Evolutionary conservation across 2,888 invertebrate genomes (phyloP).

Genomic region (Fragum sueziense): DNA sequence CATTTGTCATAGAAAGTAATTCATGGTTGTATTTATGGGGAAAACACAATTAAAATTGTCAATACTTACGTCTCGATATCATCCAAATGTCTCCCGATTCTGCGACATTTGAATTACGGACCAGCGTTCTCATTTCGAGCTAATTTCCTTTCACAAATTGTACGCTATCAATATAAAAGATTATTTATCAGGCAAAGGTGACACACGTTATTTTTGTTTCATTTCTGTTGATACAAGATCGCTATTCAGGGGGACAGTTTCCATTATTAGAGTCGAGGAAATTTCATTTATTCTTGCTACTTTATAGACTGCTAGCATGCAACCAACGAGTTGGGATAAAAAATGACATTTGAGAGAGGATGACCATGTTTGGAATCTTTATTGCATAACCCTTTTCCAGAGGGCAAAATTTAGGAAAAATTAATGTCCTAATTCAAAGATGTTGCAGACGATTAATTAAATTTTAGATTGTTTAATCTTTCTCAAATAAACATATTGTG

Average conservation of each 20-base stretch:
- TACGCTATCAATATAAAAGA: constrained; percentile 47
- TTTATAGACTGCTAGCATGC: constrained; percentile 36
- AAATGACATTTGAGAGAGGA: background rate
- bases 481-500: too few species aligned
- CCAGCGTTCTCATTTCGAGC: constrained; percentile 38
- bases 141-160: constrained; percentile 62
- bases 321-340: constrained; percentile 6
- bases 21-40: constrained; percentile 51
- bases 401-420: too few species aligned
- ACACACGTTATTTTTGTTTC: constrained; percentile 60
- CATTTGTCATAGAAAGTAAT: constrained; percentile 57
- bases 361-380: background rate
- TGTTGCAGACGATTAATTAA: too few species aligned
- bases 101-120: constrained; percentile 59
- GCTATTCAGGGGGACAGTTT: constrained; percentile 44
- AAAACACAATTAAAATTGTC: constrained; percentile 62
- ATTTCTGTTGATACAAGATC: constrained; percentile 44
- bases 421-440: too few species aligned
- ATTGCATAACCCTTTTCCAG: too few species aligned
- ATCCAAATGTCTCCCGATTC: constrained; percentile 46
- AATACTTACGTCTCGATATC: constrained; percentile 59
- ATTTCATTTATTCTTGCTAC: constrained; percentile 54
- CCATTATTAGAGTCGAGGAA: constrained; percentile 41
- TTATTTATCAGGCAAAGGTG: constrained; percentile 59
- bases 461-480: too few species aligned